Evolutionary conservation across 2,888 invertebrate species (phyloP).

Genomic region (Melolontha melolontha): DNA sequence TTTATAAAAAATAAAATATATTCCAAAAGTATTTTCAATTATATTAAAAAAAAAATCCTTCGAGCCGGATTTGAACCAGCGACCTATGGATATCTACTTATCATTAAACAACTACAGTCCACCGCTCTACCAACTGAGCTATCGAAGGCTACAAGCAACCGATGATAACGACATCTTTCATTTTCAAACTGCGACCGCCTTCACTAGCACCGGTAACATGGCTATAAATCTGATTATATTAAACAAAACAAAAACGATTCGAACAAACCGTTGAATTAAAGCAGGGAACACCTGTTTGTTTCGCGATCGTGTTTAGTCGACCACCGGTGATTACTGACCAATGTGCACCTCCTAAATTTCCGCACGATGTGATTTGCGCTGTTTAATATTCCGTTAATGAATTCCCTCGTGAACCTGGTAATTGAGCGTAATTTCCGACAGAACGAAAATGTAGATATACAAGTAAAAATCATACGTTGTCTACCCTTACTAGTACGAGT

Average conservation of each 20-base stretch:
- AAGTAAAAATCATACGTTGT: slow-evolving; percentile 3
- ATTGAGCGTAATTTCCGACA: slow-evolving; percentile 36
- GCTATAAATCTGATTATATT: slow-evolving; percentile 19
- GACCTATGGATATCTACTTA: slow-evolving; percentile 72
- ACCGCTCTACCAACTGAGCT: slow-evolving; percentile 64
- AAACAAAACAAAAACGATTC: slow-evolving; percentile 2
- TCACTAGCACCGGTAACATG: slow-evolving; percentile 4
- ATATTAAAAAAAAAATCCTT: slow-evolving; percentile 66
- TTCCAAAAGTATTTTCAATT: too few species aligned
- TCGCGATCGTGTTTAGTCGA: slow-evolving; percentile 10
- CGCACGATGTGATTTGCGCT: slow-evolving; percentile 33
- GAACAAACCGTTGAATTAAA: slow-evolving; percentile 1
- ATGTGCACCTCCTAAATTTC: slow-evolving; percentile 19
- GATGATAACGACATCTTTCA: neutral
- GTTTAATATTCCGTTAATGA: slow-evolving; percentile 38
- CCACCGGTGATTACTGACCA: slow-evolving; percentile 1
- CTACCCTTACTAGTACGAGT: too few species aligned
- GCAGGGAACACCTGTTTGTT: slow-evolving; percentile 29
- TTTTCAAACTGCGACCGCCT: neutral
- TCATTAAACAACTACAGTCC: slow-evolving; percentile 57
- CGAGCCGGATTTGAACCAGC: slow-evolving; percentile 78
- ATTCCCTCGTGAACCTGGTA: slow-evolving; percentile 29
- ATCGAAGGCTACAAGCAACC: slow-evolving; percentile 55
- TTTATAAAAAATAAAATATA: too few species aligned
- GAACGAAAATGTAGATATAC: slow-evolving; percentile 7